Base-by-base conservation (phyloP, 2,797 vertebrate genomes). In the Gallinago stenura region DNA sequence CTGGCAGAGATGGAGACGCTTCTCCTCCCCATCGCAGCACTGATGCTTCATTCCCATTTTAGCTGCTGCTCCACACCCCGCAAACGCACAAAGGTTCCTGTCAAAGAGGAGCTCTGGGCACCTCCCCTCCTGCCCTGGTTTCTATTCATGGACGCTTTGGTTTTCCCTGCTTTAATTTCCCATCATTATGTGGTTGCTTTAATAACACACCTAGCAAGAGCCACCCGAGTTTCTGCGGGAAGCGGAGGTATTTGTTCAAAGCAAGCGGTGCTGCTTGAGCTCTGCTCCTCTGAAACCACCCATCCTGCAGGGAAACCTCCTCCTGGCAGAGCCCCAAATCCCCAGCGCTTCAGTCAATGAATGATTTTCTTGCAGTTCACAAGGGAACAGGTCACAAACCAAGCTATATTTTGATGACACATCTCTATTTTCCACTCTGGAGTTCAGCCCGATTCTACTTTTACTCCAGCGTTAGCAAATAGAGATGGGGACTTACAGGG, bases 11-110 rank as follows among this genome's bases (percentile, higher is more conserved):
- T 1, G 0, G 12, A 30, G 25, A 5, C 18, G 10, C 13, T 68
- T 22, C 77, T 71, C 58, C 58, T 91, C 53, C 31, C 12, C 16
- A 3, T 43, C 5, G 2, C 1, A 1, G 25, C 1, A 0, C 28
- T n/a, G 57, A 12, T 0, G 2, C 15, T 68, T 1, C 0, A 21
- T 35, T 90, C 45, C 31, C 15, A 3, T 73, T 69, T 43, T 24
- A 30, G 77, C 14, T 4, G 0, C 33, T 21, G 58, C 37, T 24
- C 53, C 61, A 15, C 90, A 18, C 10, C 18, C 53, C 6, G 1
- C 51, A 77, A 65, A 33, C 0, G 1, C 39, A 30, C 51, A 70
- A 60, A 69, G 19, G 18, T 16, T 46, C 39, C 45, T 54, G n/a
- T 19, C 1, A 1, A 41, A 31, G 57, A 20, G 9, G 19, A 69